Evolutionary conservation across 2,797 vertebrate genomes (phyloP).

Genomic region (Microctenopoma steveboyesi): DNA sequence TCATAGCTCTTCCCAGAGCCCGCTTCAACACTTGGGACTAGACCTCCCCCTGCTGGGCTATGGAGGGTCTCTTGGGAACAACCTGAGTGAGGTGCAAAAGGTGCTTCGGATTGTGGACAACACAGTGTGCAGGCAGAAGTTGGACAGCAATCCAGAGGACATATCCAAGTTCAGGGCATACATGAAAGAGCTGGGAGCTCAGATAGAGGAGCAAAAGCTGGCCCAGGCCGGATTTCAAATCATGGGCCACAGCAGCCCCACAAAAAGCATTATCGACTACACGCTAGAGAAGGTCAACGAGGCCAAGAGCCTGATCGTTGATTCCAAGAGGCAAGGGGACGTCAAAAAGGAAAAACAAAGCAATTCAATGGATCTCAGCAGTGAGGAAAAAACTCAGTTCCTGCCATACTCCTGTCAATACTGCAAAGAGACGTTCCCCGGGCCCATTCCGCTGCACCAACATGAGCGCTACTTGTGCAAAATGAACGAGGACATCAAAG

Average conservation of each 20-base stretch:
- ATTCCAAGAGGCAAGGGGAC: conserved; percentile 89
- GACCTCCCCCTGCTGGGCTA: conserved; percentile 89
- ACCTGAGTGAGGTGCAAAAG: conserved; percentile 94
- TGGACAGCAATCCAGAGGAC: conserved; percentile 92
- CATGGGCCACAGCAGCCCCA: conserved; percentile 90
- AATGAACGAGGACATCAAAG: conserved; percentile 98
- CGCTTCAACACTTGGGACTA: conserved; percentile 91
- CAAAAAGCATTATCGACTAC: conserved; percentile 95
- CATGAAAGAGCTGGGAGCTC: conserved; percentile 93
- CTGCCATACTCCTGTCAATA: conserved; percentile 94
- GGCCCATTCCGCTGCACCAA: conserved; percentile 96
- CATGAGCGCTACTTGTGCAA: conserved; percentile 98
- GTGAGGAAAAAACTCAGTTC: conserved; percentile 89
- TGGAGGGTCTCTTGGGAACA: conserved; percentile 84
- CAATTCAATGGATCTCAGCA: conserved; percentile 85
- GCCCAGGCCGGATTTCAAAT: conserved; percentile 88
- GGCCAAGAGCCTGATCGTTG: conserved; percentile 92
- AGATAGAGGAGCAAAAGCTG: conserved; percentile 91
- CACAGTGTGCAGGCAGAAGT: conserved; percentile 93
- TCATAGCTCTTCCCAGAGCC: conserved; percentile 89
- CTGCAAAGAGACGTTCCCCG: conserved; percentile 94
- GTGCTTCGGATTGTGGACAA: conserved; percentile 98
- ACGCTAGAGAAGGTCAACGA: conserved; percentile 96
- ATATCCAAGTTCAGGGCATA: conserved; percentile 94
- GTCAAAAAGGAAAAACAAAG: conserved; percentile 90